A percentile compares a stretch with the other conserved stretches of the same genome.
Evolutionary conservation across 2,888 invertebrate species (phyloP).

Genomic region (Quadroppia sp.): DNA sequence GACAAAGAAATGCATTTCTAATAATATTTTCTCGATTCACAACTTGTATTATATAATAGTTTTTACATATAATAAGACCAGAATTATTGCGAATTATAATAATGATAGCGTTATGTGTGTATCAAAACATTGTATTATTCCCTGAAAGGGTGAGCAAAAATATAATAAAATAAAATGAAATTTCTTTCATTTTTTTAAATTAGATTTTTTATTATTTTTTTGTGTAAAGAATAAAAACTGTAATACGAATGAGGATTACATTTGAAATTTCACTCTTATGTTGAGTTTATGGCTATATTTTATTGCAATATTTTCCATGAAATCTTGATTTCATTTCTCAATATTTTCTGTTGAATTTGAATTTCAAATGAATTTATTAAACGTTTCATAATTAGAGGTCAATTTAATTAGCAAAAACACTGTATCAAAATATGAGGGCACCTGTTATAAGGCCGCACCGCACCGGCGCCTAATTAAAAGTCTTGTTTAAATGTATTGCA

Average conservation of each 20-base stretch:
- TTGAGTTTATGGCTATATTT: too few relatives aligned
- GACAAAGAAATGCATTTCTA: not conserved
- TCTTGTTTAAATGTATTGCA: conserved; percentile 2
- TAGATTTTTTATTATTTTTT: too few relatives aligned
- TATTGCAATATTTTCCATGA: too few relatives aligned
- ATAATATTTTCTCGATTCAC: conserved; percentile 9
- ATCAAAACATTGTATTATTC: too few relatives aligned
- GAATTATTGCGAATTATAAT: conserved; percentile 1
- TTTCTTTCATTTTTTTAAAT: too few relatives aligned
- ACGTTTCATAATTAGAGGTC: not conserved
- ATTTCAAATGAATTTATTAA: not conserved
- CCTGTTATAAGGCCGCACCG: not conserved
- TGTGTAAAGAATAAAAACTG: too few relatives aligned
- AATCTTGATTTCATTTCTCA: too few relatives aligned
- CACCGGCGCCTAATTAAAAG: conserved; percentile 12
- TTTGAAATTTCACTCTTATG: too few relatives aligned
- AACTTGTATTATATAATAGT: conserved; percentile 3
- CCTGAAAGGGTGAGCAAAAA: too few relatives aligned
- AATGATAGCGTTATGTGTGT: not conserved
- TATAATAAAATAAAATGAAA: too few relatives aligned
- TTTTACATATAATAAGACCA: conserved; percentile 13
- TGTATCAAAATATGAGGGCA: not conserved
- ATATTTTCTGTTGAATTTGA: too few relatives aligned
- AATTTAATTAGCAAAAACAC: conserved; percentile 11
- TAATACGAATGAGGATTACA: too few relatives aligned